Base-by-base conservation (phyloP, 1,140 invertebrate species). In the Euwallacea fornicatus region DNA sequence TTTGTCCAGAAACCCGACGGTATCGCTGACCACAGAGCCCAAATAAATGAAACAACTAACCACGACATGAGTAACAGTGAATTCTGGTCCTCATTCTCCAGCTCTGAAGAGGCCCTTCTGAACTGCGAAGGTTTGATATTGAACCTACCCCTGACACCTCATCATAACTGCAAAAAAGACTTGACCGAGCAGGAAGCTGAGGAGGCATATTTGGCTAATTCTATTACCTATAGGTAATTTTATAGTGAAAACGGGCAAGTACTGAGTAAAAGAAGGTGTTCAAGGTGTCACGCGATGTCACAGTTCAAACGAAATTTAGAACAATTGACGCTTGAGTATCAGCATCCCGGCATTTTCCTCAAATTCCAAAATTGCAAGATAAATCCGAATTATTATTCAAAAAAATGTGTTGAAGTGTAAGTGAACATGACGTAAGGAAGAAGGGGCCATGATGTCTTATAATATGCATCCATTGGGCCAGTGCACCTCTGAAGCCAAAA, bases 61-160 rank as follows among this genome's bases (percentile, higher is more conserved):
- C 86, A 89, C 72, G 89, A 90, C 74, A 86, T 86, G 80, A 88
- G 88, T 66, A 88, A 90, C 73, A 91, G 90, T 0, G 90, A 93
- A 78, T 90, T 90, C 77, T 91, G 89, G 88, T 92, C 90, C 0
- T 92, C 90, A 0, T 93, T 91, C 81, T 91, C 89, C 11, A 89
- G 87, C 73, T 91, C 89, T 47, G 91, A 92, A 76, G 91, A 92
- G 77, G 87, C 89, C 2, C 81, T 93, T 2, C 79, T 91, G 4
- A 87, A 90, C 71, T 93, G 91, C 74, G 87, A 87, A 43, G 91
- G 91, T 3, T 80, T 93, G 16, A 88, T 93, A 67, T 79, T 91
- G 6, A 90, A 89, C 77, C 81, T 92, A 71, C 90, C 90, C 0
- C 80, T 92, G 0, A 88, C 85, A 2, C 89, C 90, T 0, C 86